These are phyloP conservation scores for Brotogeris chrysoptera DNA, from an alignment of 2,797 vertebrate genomes.

Conservation along the genomic window DNA sequence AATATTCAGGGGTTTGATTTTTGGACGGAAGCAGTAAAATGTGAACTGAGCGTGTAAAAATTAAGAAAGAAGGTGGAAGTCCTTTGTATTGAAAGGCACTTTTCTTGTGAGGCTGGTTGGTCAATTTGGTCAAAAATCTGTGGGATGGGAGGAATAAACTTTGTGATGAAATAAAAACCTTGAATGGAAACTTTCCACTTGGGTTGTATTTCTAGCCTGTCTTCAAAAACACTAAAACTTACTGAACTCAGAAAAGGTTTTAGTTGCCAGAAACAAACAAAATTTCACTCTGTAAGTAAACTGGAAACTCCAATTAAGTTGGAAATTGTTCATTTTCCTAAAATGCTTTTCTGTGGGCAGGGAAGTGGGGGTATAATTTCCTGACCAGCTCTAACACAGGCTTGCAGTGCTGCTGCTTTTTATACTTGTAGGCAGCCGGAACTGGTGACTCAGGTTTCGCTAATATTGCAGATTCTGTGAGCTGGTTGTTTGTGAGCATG, in stretches of 20 bases:
- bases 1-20: neutral
- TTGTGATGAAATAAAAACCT: conserved; percentile 27
- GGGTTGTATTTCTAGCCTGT: conserved; percentile 24
- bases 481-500: conserved; percentile 34
- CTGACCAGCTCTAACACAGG: neutral
- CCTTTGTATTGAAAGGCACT: neutral
- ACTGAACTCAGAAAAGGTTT: conserved; percentile 3
- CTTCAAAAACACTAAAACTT: conserved; percentile 27
- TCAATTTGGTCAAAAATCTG: conserved; percentile 27
- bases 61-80: conserved; percentile 3
- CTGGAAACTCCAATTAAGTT: conserved; percentile 46
- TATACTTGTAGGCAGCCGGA: conserved; percentile 31
- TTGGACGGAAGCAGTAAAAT: neutral
- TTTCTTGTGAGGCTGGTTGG: neutral
- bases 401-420: conserved; percentile 6
- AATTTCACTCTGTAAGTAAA: conserved; percentile 16
- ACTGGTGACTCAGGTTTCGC: conserved; percentile 56
- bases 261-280: conserved; percentile 11
- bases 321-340: conserved; percentile 56
- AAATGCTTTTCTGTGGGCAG: conserved; percentile 56
- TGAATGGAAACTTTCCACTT: conserved; percentile 27
- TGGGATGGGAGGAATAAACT: conserved; percentile 6
- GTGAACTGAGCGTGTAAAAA: neutral
- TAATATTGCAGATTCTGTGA: conserved; percentile 34
- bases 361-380: conserved; percentile 56